Base-by-base conservation (phyloP, 2,797 vertebrate species). In the Mus caroli region DNA sequence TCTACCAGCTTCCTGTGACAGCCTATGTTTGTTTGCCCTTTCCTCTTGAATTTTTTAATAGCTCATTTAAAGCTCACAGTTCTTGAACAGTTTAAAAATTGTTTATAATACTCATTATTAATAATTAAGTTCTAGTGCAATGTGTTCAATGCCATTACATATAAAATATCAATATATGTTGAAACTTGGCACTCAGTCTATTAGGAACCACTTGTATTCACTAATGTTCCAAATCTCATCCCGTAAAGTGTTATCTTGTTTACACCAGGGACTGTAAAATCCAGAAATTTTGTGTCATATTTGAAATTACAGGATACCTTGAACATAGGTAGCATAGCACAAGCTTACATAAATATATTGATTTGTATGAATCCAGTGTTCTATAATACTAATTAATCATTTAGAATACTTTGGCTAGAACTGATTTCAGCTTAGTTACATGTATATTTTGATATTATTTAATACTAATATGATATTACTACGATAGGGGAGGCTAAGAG, bases 271-370 rank as follows among this genome's bases (percentile, higher is more conserved):
- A 60, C 6, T 20, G 52, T 54, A 89, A 77, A n/a, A 9, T 64
- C 90, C 6, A 87, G 34, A 15, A n/a, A 7, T 56, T 90, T 80
- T 62, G 1, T 78, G 67, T 78, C 12, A 69, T 7, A 34, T 92
- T 76, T 4, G 31, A 94, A 96, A 93, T 34, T 90, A 4, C 12
- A 94, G 94, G 94, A 87, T 79, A 3, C 34, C 11, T 88, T 83
- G 34, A 79, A 60, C 3, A 89, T 76, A 93, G 58, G 24, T 75
- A 76, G 12, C 1, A 79, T n/a, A 62, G 14, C 13, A 28, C 8
- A 88, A 13, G 62, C 56, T 52, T 64, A 4, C 2, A 31, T 60
- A 87, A 86, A 91, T 80, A 40, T 50, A 6, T 67, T 92, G 22
- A 71, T 12, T 79, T 87, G 69, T 50, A 31, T 88, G 3, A 85